phyloP scores from a whole-genome alignment of 1,140 invertebrate species.

The Mizuhopecten yessoensis region DNA sequence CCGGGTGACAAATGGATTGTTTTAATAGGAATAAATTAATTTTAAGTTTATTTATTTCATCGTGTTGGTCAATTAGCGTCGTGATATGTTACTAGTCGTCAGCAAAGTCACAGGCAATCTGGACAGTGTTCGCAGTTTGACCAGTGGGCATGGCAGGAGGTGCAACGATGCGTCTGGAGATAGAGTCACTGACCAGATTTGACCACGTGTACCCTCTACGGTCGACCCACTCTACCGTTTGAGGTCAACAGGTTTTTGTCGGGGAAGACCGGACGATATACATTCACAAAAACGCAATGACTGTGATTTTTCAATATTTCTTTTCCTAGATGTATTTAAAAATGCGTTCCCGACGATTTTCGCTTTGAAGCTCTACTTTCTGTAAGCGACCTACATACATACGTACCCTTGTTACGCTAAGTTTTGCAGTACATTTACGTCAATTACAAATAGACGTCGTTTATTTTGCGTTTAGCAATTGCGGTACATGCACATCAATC shows the following conservation, averaged over 20 bases:
- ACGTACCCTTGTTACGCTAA: too few relatives aligned
- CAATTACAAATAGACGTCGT: too few relatives aligned
- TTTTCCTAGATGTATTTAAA: too few relatives aligned
- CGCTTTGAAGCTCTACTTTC: too few relatives aligned
- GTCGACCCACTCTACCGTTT: neutral
- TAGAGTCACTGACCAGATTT: conserved; percentile 15
- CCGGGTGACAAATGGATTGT: neutral
- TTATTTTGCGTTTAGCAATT: too few relatives aligned
- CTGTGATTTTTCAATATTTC: too few relatives aligned
- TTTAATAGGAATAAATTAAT: neutral
- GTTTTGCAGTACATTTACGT: too few relatives aligned
- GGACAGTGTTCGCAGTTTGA: neutral
- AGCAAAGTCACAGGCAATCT: conserved; percentile 13
- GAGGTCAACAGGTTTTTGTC: neutral
- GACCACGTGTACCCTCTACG: neutral
- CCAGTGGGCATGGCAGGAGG: neutral
- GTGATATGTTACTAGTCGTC: conserved; percentile 20
- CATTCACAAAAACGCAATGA: neutral
- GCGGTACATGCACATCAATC: too few relatives aligned
- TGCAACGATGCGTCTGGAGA: conserved; percentile 5
- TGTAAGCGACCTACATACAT: too few relatives aligned
- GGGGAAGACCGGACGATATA: neutral
- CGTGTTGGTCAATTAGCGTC: neutral
- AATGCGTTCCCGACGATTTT: too few relatives aligned
- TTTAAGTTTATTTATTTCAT: neutral